Evolutionary conservation across 2,797 vertebrate species (phyloP), one percentile per base, ranked within the genome.

Genomic region (Philypnodon macrostomus): DNA sequence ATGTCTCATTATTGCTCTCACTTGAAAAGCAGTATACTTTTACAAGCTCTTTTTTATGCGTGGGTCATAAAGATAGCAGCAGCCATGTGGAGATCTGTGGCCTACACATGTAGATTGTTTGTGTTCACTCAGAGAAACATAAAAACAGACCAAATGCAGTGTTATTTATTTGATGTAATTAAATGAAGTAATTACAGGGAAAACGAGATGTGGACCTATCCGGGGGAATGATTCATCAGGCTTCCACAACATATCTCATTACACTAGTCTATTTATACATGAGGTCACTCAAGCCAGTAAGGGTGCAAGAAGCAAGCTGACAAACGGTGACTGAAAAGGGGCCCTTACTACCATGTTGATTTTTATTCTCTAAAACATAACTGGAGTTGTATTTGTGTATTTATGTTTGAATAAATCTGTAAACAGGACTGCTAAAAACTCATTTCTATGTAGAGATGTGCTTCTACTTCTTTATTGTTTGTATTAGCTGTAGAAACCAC

Each of bases 221-320:
- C 41, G 12, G 33, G n/a, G 52, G 57, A 42, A 18, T 31, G 33
- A 47, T 26, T 56, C 23, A 45, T 14, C 21, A 34, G 36, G 37
- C 37, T 48, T 63, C 52, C 47, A 21, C 47, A 11, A 7, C 2
- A 50, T 63, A 47, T 87, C 37, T 0, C 15, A 36, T 84, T 80
- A 19, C 81, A 69, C 46, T 54, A 24, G 19, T 63, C 73, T 87
- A 86, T 81, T 80, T 73, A 70, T 79, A 80, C 9, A 32, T 30
- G 4, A 1, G 66, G 39, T 34, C 52, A 55, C 38, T 45, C 14
- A 58, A 76, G 61, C 49, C 41, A 55, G 51, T 47, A 51, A 63
- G 2, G 39, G 7, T 14, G 39, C 37, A 58, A 38, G 42, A 47
- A 37, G 37, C 21, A 18, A 18, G 40, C 10, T 58, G 41, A 48